phyloP scores from a whole-genome alignment of 2,888 invertebrate species.

The Cotesia congregata region DNA sequence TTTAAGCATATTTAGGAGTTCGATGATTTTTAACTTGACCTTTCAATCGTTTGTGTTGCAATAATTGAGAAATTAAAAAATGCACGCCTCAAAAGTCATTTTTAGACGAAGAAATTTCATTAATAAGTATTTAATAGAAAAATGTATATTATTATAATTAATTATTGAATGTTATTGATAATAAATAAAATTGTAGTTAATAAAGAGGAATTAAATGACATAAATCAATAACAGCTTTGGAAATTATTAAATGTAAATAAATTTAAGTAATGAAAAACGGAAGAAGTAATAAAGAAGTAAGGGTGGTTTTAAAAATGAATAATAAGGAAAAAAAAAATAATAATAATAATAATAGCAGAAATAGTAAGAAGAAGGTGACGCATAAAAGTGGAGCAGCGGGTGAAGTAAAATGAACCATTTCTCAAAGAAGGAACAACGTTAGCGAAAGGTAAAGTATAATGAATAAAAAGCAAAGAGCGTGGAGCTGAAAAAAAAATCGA shows the following conservation, averaged over 20 bases:
- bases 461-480: constrained; percentile 44
- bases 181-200: not conserved
- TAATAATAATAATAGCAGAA: not conserved
- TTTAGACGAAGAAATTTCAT: too few species aligned
- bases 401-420: constrained; percentile 42
- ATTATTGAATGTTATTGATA: not conserved
- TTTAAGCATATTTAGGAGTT: too few species aligned
- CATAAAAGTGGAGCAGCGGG: constrained; percentile 31
- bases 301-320: not conserved
- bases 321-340: not conserved
- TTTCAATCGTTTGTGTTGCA: too few species aligned
- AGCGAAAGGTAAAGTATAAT: constrained; percentile 42
- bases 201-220: not conserved
- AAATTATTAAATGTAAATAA: not conserved
- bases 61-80: too few species aligned
- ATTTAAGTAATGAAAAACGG: not conserved
- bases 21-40: too few species aligned
- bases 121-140: too few species aligned
- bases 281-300: not conserved
- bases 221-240: not conserved
- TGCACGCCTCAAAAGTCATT: too few species aligned
- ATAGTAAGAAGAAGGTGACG: not conserved
- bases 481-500: constrained; percentile 35
- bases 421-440: constrained; percentile 36
- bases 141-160: too few species aligned